Conservation (phyloP, 1,140 invertebrate species). For the Neuroterus valhalla region DNA sequence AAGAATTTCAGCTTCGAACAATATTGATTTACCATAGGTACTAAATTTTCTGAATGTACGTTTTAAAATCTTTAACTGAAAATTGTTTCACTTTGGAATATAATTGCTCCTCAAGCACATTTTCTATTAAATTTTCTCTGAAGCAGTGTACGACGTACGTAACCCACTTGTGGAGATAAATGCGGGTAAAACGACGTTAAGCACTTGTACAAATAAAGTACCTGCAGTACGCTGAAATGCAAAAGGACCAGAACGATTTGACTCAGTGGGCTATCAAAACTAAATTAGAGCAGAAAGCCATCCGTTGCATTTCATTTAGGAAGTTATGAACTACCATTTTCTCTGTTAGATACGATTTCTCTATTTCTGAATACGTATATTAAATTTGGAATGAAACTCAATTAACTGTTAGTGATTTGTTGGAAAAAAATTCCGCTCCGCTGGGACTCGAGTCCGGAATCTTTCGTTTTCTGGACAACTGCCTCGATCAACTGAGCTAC, state of each 20-base stretch:
- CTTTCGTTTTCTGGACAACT: too few species aligned
- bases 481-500: too few species aligned
- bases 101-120: not conserved
- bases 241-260: constrained; percentile 1
- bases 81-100: not conserved
- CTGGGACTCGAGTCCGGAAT: too few species aligned
- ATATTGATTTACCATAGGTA: too few species aligned
- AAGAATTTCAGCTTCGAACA: too few species aligned
- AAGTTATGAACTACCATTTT: not conserved
- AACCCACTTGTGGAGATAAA: not conserved
- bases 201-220: constrained; percentile 21
- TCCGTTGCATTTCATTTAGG: not conserved
- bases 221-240: constrained; percentile 1
- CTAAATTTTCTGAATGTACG: too few species aligned
- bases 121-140: constrained; percentile 2
- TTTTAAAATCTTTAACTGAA: too few species aligned
- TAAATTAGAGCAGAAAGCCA: constrained; percentile 11
- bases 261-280: not conserved
- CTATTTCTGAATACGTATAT: too few species aligned
- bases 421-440: too few species aligned
- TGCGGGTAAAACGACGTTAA: constrained; percentile 7
- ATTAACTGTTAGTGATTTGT: too few species aligned
- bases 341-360: not conserved
- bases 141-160: not conserved
- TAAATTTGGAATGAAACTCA: too few species aligned